Conservation (phyloP, 1,140 invertebrate genomes). For the Neodiprion lecontei region DNA sequence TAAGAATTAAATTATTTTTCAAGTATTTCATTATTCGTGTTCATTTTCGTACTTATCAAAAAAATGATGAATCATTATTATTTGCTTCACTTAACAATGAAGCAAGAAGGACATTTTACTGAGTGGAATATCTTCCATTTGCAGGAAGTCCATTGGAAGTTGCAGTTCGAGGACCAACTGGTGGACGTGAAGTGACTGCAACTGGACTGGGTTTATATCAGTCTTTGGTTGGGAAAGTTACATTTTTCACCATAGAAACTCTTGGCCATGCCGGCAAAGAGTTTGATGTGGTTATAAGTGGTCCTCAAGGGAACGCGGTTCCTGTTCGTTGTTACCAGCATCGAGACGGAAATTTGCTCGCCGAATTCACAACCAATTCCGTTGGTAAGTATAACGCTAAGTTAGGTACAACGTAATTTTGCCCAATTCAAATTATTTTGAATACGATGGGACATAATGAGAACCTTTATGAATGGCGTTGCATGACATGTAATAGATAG, state of each 20-base stretch:
- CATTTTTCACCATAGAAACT: slow-evolving; percentile 89
- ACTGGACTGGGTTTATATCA: slow-evolving; percentile 85
- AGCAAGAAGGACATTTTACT: too few relatives aligned
- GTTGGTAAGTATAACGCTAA: slow-evolving; percentile 53
- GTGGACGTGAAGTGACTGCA: slow-evolving; percentile 82
- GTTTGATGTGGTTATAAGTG: slow-evolving; percentile 89
- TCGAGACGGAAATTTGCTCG: slow-evolving; percentile 90
- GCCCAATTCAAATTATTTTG: neutral
- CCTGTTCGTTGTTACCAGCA: slow-evolving; percentile 95
- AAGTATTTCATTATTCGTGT: too few relatives aligned
- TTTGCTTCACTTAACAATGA: too few relatives aligned
- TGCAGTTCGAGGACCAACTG: slow-evolving; percentile 95
- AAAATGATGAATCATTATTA: too few relatives aligned
- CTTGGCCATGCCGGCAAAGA: slow-evolving; percentile 83
- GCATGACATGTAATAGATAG: too few relatives aligned
- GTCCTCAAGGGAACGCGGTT: slow-evolving; percentile 88
- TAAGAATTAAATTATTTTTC: too few relatives aligned
- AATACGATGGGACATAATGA: too few relatives aligned
- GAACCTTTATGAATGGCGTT: too few relatives aligned
- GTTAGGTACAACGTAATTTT: slow-evolving; percentile 13
- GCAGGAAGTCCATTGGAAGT: slow-evolving; percentile 90
- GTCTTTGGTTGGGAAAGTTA: slow-evolving; percentile 77
- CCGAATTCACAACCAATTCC: slow-evolving; percentile 88
- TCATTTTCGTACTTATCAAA: too few relatives aligned
- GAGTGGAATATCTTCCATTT: slow-evolving; percentile 31